Base-by-base conservation (phyloP, 92 coral and sea anemone species). In the Diadumene lineata region DNA sequence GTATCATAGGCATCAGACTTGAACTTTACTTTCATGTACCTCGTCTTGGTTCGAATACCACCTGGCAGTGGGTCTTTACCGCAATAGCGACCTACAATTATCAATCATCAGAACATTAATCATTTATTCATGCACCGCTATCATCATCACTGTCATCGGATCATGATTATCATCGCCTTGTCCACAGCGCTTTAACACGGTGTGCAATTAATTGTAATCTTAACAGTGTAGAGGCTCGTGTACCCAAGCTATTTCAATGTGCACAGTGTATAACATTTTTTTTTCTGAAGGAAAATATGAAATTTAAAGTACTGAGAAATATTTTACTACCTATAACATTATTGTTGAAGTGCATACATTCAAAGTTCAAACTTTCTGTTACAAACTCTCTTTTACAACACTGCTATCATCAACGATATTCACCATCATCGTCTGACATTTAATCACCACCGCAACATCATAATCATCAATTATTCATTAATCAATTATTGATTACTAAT, bases 1-100 rank as follows among this genome's bases (percentile, higher is more conserved):
- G 74, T 56, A 38, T 67, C 64, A 48, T 66, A 68, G 21, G 34
- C 31, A 57, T 78, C 82, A 2, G 82, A 78, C n/a, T 56, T 33
- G 69, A 78, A 78, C 56, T 25, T 28, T 18, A 78, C 58, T 9
- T 32, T 58, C 60, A 78, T 67, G n/a, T 69, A 48, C 24, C 69
- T 65, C 1, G 68, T 68, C 9, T 38, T 33, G 29, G 75, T 78
- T 57, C 22, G 55, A 1, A 58, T 29, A 10, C 24, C 34, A 15
- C 22, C 18, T 9, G 44, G 25, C 10, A 66, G 48, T 34, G 56
- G 32, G 8, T 16, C 8, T 50, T 29, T 34, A 26, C 75, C 75
- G 50, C 82, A 78, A 28, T 11, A 63, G 62, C 50, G 79, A 43
- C 60, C 79, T 74, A 11, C 10, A 23, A 6, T 23, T 66, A 44